Evolutionary conservation across 2,113 vertebrate species (phyloP).

Genomic region (Uria lomvia): DNA sequence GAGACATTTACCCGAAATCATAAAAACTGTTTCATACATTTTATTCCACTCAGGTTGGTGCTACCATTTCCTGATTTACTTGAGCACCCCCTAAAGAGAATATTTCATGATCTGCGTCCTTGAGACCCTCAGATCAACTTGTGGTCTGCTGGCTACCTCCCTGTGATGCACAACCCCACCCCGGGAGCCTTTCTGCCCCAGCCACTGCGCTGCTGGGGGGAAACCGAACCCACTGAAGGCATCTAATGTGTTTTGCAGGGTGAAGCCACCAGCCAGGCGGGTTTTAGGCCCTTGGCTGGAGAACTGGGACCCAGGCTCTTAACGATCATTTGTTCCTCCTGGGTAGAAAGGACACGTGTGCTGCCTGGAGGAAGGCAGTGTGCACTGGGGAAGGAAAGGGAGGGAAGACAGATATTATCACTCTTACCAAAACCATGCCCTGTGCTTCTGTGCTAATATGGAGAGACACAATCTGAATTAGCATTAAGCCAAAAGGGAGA

Average conservation of each 20-base stretch:
- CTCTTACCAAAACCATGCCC: not conserved
- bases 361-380: not conserved
- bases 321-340: not conserved
- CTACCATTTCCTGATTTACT: not conserved
- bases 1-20: not conserved
- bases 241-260: accelerated
- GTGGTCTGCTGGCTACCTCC: not conserved
- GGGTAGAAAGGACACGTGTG: not conserved
- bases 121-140: not conserved
- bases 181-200: not conserved
- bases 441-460: not conserved
- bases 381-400: not conserved
- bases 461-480: not conserved
- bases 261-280: not conserved
- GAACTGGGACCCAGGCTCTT: not conserved
- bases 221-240: not conserved
- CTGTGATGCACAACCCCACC: accelerated
- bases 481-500: not conserved
- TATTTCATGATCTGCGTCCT: not conserved
- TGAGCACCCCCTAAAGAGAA: not conserved
- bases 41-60: not conserved
- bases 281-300: not conserved
- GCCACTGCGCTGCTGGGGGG: not conserved
- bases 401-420: not conserved
- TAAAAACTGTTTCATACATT: not conserved